Evolutionary conservation across 30 jellyfish, hydroid and myxozoan species (phyloP).

Genomic region (Calvadosia cruxmelitensis): DNA sequence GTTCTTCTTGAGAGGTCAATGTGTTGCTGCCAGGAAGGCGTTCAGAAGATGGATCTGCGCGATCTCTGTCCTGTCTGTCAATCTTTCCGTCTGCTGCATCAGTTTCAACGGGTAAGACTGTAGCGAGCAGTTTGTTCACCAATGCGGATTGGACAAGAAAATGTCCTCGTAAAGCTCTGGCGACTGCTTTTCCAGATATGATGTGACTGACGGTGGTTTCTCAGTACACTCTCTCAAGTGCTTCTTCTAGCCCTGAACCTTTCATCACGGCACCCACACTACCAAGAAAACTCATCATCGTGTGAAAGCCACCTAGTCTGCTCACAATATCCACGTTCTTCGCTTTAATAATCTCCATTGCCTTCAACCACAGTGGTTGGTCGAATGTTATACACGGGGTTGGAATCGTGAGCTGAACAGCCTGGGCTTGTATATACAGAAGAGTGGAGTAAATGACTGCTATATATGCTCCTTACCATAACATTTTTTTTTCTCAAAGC

Average conservation of each 20-base stretch:
- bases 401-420: conserved; percentile 8
- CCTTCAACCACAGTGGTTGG: conserved; percentile 27
- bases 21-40: too few relatives aligned
- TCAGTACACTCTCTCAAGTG: conserved; percentile 20
- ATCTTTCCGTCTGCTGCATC: too few relatives aligned
- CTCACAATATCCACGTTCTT: conserved; percentile 12
- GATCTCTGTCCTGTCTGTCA: too few relatives aligned
- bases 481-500: too few relatives aligned
- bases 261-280: conserved; percentile 9
- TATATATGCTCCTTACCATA: too few relatives aligned
- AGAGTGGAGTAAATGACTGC: conserved; percentile 16
- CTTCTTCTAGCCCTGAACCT: conserved; percentile 21
- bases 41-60: too few relatives aligned
- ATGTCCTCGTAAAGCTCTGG: conserved; percentile 33
- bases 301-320: conserved; percentile 27
- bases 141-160: conserved; percentile 37
- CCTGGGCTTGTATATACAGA: conserved; percentile 5
- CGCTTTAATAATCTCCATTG: conserved; percentile 11
- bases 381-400: conserved; percentile 25
- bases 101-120: too few relatives aligned
- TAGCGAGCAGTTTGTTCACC: conserved; percentile 9
- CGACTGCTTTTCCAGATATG: conserved; percentile 23
- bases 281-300: conserved; percentile 27
- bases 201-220: conserved; percentile 23
- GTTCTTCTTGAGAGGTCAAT: too few relatives aligned